Conservation (phyloP, 1,140 invertebrate genomes). For the Drosophila burlai region DNA sequence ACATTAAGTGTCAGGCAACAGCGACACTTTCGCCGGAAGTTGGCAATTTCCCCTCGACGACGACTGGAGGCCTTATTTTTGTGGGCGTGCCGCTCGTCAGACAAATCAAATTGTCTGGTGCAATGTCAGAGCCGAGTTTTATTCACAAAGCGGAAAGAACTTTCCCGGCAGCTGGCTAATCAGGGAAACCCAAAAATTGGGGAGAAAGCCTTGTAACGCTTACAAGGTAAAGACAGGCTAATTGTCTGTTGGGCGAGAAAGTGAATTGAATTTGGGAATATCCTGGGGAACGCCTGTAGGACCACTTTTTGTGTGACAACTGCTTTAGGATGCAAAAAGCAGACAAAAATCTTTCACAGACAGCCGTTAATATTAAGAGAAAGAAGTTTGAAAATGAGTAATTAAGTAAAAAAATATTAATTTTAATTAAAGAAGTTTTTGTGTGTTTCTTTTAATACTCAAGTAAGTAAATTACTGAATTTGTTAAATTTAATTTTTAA, state of each 20-base stretch:
- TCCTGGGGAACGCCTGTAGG: not conserved
- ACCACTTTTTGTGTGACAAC: not conserved
- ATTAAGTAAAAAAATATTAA: no score
- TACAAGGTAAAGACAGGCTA: not conserved
- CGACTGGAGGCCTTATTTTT: slow-evolving; percentile 27
- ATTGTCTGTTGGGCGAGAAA: slow-evolving; percentile 1
- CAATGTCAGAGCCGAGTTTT: slow-evolving; percentile 59
- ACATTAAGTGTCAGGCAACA: slow-evolving; percentile 55
- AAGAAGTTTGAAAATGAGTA: no score
- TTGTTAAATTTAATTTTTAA: no score
- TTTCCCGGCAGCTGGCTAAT: slow-evolving; percentile 72
- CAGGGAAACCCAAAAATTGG: slow-evolving; percentile 22
- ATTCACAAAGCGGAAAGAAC: slow-evolving; percentile 53
- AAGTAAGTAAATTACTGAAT: no score
- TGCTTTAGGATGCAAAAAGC: not conserved
- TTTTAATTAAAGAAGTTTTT: no score
- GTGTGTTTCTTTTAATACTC: no score
- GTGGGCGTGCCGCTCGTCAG: slow-evolving; percentile 53
- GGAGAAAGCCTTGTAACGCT: not conserved
- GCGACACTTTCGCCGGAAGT: slow-evolving; percentile 61
- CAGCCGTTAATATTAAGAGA: no score
- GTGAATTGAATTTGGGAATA: slow-evolving; percentile 1
- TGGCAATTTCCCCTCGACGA: slow-evolving; percentile 70
- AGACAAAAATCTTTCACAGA: no score
- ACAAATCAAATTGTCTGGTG: slow-evolving; percentile 75